Percentiles rank a stretch among this genome's conserved stretches.
Conservation (phyloP, 2,888 invertebrate genomes). For the Eutolmus rufibarbis region DNA sequence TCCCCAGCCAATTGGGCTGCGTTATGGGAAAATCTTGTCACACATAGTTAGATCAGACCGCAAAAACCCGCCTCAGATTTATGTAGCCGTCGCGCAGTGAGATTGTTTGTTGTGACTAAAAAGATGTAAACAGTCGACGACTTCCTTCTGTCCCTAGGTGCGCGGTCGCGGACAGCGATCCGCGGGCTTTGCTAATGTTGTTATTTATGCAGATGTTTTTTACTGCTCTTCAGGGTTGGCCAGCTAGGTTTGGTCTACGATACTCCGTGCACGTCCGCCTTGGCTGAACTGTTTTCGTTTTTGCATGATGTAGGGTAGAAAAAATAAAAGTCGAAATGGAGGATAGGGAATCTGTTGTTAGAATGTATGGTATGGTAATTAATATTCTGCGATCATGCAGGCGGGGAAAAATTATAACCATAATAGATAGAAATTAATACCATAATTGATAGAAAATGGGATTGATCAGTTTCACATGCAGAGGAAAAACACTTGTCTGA, state of each 20-base stretch:
- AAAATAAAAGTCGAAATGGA: not conserved
- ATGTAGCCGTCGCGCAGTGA: not conserved
- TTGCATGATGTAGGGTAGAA: not conserved
- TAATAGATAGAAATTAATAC: too few relatives aligned
- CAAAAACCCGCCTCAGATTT: not conserved
- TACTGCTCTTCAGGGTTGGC: not conserved
- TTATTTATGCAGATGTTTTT: not conserved
- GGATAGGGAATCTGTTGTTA: not conserved
- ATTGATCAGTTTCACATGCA: too few relatives aligned
- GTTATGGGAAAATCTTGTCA: not conserved
- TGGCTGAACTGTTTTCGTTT: not conserved
- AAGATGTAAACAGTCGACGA: not conserved
- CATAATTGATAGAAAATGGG: too few relatives aligned
- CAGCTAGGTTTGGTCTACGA: not conserved
- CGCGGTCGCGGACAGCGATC: not conserved
- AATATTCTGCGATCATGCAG: not conserved
- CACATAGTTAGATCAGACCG: not conserved
- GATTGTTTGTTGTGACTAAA: constrained; percentile 9
- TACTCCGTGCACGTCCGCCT: not conserved
- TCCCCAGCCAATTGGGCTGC: not conserved
- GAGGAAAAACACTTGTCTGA: too few relatives aligned
- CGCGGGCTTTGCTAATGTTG: not conserved
- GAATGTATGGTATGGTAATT: not conserved
- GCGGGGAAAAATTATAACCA: not conserved
- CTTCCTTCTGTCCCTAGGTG: not conserved